These are phyloP conservation scores for Sporophila hypoxantha DNA, from an alignment of 2,113 vertebrate species.

Conservation along the genomic window DNA sequence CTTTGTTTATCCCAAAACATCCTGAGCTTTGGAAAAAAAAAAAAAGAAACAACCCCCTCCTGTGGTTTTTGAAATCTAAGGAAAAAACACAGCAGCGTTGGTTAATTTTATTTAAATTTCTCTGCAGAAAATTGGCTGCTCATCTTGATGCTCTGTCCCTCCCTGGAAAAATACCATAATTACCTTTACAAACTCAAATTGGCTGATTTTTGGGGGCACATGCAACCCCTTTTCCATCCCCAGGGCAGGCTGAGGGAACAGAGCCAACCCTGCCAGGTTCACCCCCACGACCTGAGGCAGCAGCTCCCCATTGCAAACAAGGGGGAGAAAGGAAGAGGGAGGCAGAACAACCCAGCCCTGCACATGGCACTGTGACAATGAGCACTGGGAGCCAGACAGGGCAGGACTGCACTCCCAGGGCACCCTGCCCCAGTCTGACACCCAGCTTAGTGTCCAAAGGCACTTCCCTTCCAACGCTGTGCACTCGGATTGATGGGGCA, in stretches of 20 bases:
- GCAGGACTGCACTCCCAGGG: neutral
- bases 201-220: neutral
- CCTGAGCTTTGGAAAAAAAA: neutral
- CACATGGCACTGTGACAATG: accelerated
- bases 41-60: neutral
- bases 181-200: neutral
- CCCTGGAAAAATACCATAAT: neutral
- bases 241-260: neutral
- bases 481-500: neutral
- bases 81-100: accelerated
- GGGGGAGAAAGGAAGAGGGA: neutral
- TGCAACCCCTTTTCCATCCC: neutral
- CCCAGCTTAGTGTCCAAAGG: constrained; percentile 5
- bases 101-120: neutral
- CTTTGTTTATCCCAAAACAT: neutral
- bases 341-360: accelerated
- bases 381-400: neutral
- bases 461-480: neutral
- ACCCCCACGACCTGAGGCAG: accelerated
- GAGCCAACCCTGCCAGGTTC: neutral
- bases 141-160: neutral
- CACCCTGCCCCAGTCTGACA: neutral
- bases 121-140: neutral
- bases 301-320: neutral
- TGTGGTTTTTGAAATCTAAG: neutral